These are phyloP conservation scores for Oreortyx pictus DNA, from an alignment of 2,797 vertebrate species.

Conservation along the genomic window DNA sequence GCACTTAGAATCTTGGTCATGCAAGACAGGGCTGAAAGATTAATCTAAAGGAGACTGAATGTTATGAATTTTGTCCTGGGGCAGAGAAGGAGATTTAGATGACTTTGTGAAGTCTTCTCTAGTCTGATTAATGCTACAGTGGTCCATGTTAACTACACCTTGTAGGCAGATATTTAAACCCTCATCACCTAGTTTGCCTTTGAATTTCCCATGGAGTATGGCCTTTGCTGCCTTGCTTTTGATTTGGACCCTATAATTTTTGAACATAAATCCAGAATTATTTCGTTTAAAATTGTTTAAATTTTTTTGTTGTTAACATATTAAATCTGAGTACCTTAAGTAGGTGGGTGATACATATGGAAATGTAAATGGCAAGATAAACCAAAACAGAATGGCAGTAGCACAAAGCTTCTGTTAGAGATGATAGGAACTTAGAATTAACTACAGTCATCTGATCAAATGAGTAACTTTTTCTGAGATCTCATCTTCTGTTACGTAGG, in stretches of 20 bases:
- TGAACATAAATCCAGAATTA: neutral
- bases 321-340: neutral
- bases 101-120: neutral
- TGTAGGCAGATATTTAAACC: neutral
- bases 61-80: neutral
- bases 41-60: neutral
- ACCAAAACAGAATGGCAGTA: neutral
- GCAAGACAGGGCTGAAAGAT: neutral
- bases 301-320: neutral
- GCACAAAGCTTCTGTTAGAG: neutral
- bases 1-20: neutral
- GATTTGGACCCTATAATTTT: neutral
- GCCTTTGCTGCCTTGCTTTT: neutral
- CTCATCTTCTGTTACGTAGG: slow-evolving; percentile 27
- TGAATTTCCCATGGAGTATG: neutral
- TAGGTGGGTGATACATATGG: neutral
- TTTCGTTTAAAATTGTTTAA: neutral
- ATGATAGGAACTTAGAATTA: neutral
- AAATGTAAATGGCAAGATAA: neutral
- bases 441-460: neutral
- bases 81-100: neutral
- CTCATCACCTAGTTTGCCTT: neutral
- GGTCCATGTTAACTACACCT: neutral
- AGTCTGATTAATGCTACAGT: neutral
- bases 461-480: neutral